Percentiles rank a stretch among this genome's conserved stretches.
Evolutionary conservation across 2,888 invertebrate genomes (phyloP).

Genomic region (Tipula unca): DNA sequence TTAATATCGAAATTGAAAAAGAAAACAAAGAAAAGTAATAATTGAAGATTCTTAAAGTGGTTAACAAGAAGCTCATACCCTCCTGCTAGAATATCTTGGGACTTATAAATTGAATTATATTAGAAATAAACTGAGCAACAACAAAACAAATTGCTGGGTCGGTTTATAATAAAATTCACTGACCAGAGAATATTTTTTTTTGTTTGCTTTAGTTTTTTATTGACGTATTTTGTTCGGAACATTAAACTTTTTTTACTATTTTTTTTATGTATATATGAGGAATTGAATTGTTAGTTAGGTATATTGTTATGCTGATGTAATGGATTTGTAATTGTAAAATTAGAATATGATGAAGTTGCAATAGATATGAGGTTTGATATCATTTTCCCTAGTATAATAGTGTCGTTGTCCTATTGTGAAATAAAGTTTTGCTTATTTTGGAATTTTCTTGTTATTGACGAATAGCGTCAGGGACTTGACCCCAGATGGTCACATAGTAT

Average conservation of each 20-base stretch:
- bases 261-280: neutral
- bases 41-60: neutral
- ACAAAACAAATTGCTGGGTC: neutral
- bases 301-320: neutral
- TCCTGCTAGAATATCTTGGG: neutral
- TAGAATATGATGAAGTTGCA: neutral
- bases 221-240: neutral
- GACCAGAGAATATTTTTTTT: neutral
- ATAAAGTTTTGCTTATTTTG: neutral
- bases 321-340: neutral
- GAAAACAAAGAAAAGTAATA: neutral
- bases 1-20: neutral
- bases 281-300: neutral
- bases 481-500: no score
- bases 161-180: neutral
- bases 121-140: neutral
- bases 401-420: neutral
- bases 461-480: no score
- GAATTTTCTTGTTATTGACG: no score
- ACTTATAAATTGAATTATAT: neutral
- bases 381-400: neutral
- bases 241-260: neutral
- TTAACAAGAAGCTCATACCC: neutral
- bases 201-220: neutral
- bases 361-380: neutral